These are phyloP conservation scores for human DNA, from an alignment of 2,113 vertebrate genomes.

Conservation along the genomic window GRCh38 chr3:185709501-185710000, in stretches of 20 bases:
- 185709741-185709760: background rate
- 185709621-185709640: background rate
- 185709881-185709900: background rate
- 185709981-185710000: background rate
- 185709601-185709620: background rate
- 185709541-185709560: background rate
- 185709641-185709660: constrained; percentile 11
- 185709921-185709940: constrained; percentile 15
- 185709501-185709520: background rate
- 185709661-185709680: background rate
- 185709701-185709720: background rate
- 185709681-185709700: background rate
- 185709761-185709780: background rate
- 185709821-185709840: background rate
- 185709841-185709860: background rate
- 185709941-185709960: background rate
- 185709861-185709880: background rate
- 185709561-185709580: constrained; percentile 10
- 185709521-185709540: background rate
- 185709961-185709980: background rate
- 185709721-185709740: background rate
- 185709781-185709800: background rate
- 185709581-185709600: constrained; percentile 26
- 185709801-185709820: background rate
- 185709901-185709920: background rate